Percentiles rank a stretch among this genome's conserved stretches.
Conservation (phyloP, 2,113 vertebrate genomes). For the Ariopsis seemanni region DNA sequence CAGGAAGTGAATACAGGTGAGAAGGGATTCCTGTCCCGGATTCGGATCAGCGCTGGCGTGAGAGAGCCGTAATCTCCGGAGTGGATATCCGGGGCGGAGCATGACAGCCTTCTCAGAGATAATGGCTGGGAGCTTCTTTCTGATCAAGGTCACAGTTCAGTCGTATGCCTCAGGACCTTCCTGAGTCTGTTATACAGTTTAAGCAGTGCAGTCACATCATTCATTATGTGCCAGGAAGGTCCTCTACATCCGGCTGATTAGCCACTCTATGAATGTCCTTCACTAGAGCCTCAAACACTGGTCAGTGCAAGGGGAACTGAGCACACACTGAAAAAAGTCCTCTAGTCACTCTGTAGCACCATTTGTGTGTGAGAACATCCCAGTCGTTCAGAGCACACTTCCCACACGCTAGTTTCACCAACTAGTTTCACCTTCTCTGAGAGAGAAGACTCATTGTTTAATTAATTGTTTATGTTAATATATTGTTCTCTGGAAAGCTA, state of each 20-base stretch:
- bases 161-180: conserved; percentile 45
- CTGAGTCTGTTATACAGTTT: neutral
- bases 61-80: too few relatives aligned
- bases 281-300: neutral
- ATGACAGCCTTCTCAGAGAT: neutral
- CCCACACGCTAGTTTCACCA: neutral
- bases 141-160: conserved; percentile 45
- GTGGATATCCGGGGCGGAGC: too few relatives aligned
- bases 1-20: too few relatives aligned
- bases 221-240: conserved; percentile 32
- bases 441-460: neutral
- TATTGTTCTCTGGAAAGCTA: neutral
- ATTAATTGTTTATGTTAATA: too few relatives aligned
- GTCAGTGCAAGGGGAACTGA: neutral
- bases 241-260: conserved; percentile 46
- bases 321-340: neutral
- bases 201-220: conserved; percentile 13
- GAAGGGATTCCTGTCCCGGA: too few relatives aligned
- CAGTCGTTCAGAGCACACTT: neutral
- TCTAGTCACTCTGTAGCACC: neutral
- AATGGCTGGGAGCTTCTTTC: neutral
- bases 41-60: too few relatives aligned
- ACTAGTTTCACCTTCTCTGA: neutral
- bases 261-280: conserved; percentile 43
- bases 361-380: neutral